Evolutionary conservation across 2,113 vertebrate species (phyloP).

Genomic region (Prolemur simus): DNA sequence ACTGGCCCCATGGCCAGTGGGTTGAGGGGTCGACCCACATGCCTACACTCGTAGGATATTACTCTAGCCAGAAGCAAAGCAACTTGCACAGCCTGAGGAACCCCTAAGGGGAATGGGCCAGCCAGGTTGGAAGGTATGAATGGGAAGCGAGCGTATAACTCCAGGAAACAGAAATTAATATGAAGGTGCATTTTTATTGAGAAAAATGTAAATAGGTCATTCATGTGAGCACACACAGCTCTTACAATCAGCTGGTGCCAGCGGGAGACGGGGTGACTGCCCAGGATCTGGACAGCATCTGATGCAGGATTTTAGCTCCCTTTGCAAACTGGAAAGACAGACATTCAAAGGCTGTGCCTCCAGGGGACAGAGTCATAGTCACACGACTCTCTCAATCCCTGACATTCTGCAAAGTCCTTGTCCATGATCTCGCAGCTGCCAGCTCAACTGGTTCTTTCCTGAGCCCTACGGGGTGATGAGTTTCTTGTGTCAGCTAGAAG

Average conservation of each 20-base stretch:
- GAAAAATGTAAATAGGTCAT: background rate
- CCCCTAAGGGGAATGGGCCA: background rate
- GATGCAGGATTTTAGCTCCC: background rate
- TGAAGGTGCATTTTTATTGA: background rate
- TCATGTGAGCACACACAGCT: rapidly evolving
- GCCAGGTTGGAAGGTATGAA: background rate
- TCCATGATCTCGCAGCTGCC: rapidly evolving
- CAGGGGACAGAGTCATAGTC: background rate
- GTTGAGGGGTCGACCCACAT: background rate
- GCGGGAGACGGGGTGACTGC: too few species aligned
- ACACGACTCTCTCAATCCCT: background rate
- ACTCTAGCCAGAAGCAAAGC: background rate
- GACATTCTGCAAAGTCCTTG: background rate
- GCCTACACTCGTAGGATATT: rapidly evolving
- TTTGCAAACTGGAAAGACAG: background rate
- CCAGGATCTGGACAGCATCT: background rate
- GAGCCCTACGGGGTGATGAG: rapidly evolving
- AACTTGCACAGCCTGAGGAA: background rate
- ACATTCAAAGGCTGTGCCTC: background rate
- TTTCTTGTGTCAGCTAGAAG: background rate
- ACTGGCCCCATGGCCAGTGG: rapidly evolving
- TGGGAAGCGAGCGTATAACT: background rate
- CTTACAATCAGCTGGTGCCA: background rate
- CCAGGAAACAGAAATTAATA: background rate
- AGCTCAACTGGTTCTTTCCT: background rate